Evolutionary conservation across 2,797 vertebrate species (phyloP).

Genomic region (Hippocampus kuda): DNA sequence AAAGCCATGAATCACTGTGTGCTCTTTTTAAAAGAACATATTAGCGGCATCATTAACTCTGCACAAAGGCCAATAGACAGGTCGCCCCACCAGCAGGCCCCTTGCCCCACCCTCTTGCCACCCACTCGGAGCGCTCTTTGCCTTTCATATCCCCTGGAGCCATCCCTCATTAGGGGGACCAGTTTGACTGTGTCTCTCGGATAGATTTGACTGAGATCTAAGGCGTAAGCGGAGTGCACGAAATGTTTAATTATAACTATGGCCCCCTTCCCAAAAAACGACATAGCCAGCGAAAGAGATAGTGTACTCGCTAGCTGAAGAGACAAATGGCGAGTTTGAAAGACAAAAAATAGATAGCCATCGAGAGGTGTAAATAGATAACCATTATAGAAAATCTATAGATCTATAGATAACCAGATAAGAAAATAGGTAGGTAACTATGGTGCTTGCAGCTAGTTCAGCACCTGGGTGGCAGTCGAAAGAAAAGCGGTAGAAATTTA

Average conservation of each 20-base stretch:
- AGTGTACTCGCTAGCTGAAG: background rate
- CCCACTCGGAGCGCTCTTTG: slow-evolving; percentile 21
- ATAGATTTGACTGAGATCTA: slow-evolving; percentile 13
- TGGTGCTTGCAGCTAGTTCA: no score
- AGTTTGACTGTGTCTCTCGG: background rate
- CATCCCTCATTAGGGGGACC: slow-evolving; percentile 41
- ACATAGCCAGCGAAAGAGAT: background rate
- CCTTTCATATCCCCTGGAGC: slow-evolving; percentile 45
- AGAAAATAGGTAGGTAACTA: no score
- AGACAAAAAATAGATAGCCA: no score
- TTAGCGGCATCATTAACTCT: slow-evolving; percentile 75
- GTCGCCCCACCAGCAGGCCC: slow-evolving; percentile 52
- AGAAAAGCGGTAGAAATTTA: background rate
- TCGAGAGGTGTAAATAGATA: no score
- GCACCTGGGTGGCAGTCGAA: no score
- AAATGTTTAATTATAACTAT: background rate
- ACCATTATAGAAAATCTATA: no score
- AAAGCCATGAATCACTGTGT: slow-evolving; percentile 92
- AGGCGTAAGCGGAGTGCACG: background rate
- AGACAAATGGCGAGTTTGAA: no score
- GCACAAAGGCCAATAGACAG: slow-evolving; percentile 67
- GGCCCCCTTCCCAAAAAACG: background rate
- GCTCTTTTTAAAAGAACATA: slow-evolving; percentile 68
- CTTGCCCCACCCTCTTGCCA: slow-evolving; percentile 40
- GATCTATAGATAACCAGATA: no score